Base-by-base conservation (phyloP, 2,888 invertebrate genomes). In the Apodemia zela region DNA sequence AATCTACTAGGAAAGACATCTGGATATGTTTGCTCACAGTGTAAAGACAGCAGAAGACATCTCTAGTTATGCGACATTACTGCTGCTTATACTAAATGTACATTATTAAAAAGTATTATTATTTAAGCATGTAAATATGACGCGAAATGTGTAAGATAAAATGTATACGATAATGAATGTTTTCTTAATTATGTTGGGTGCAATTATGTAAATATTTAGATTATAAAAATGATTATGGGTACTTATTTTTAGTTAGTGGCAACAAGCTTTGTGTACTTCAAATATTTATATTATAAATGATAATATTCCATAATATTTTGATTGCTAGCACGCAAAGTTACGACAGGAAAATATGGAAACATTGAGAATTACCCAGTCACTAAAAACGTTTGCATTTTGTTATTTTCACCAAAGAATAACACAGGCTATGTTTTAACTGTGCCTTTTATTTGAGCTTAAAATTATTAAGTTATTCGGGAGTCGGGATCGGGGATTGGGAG, bases 121-220 rank as follows among this genome's bases (percentile, higher is more conserved):
- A 63, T 62, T 51, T 63, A 59, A 47, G 62, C 17, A 17, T 63
- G 58, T 58, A 63, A 17, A 62, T 62, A 62, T 54, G n/a, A 17
- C 18, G 45, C 17, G 33, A 35, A 33, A 38, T 49, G 17, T 29
- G 49, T 51, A 21, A 38, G 35, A 51, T 35, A 61, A 61, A 25
- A 54, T 68, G 66, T 69, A 67, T 45, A 35, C 33, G 42, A 62
- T 42, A 45, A 42, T 62, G 58, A 58, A 45, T 58, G 54, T 15
- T 38, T 58, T 45, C 45, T 65, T 63, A 60, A 65, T 65, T 66
- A 67, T 38, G 68, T 59, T 65, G 68, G 67, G 69, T 72, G 72
- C 71, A 71, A 72, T 71, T 61, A 66, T 73, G 72, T 73, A 73
- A 66, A 73, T 74, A 73, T 60, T 59, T 61, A 65, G 61, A 58